phyloP scores from a whole-genome alignment of 1,140 invertebrate species.

The Pollicipes pollicipes region DNA sequence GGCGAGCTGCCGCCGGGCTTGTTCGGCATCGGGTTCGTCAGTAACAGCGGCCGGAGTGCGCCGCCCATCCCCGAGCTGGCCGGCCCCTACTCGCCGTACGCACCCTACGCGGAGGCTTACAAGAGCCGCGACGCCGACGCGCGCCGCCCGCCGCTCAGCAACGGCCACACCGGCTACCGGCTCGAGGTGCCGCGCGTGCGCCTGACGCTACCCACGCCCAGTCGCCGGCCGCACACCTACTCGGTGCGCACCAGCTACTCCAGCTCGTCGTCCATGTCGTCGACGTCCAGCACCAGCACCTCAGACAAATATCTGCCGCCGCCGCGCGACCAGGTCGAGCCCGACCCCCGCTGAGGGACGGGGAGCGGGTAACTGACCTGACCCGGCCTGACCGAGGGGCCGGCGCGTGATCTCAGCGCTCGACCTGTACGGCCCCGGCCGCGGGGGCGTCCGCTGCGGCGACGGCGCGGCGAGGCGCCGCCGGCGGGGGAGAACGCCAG shows the following conservation, averaged over 20 bases:
- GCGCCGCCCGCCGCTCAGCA: too few species aligned
- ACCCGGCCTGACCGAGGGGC: too few species aligned
- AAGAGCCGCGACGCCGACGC: background rate
- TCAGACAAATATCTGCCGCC: background rate
- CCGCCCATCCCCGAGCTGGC: background rate
- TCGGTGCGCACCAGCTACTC: background rate
- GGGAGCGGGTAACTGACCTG: too few species aligned
- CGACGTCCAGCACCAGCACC: background rate
- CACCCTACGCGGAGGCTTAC: background rate
- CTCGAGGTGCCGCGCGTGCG: background rate
- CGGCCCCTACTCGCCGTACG: background rate
- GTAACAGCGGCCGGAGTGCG: too few species aligned
- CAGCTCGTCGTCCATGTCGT: background rate
- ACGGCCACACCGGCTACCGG: too few species aligned
- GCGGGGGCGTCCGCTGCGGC: too few species aligned
- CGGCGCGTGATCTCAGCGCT: background rate
- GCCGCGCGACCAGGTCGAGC: background rate
- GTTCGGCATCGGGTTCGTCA: background rate
- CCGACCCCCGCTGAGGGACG: background rate
- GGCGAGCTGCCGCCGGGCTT: background rate
- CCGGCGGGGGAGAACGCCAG: too few species aligned
- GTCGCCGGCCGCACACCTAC: background rate
- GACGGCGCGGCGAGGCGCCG: too few species aligned
- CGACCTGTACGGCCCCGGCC: too few species aligned
- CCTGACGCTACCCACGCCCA: too few species aligned